Evolutionary conservation across 92 coral and sea anemone genomes (phyloP), one percentile per base, ranked within the genome.

Genomic region (Phenganax stokvisi): DNA sequence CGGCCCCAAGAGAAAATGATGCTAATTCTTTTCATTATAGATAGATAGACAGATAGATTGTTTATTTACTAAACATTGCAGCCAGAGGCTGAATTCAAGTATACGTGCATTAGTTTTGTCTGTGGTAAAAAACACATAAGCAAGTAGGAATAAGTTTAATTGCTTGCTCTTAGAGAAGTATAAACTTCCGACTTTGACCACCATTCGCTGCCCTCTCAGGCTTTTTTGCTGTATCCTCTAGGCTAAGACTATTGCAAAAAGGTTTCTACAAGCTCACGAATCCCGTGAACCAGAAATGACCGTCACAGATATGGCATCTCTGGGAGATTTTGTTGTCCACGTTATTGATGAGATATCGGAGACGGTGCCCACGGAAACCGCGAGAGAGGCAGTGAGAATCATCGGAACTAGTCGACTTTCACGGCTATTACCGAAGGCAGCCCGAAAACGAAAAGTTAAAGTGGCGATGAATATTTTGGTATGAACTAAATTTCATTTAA

Each of bases 361-460:
- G 6, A 56, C 63, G 30, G 78, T 91, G 0, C 60, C 88, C 8
- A 63, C 12, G 12, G 90, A 87, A 55, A 85, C 86, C 16, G 77
- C 85, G 20, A 81, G 84, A 63, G 90, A 88, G 84, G 87, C 96
- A 37, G 89, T 89, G 12, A 75, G 90, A 47, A 88, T 86, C 81
- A 85, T 88, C 15, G 92, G 96, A 79, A 86, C 77, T 15, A 58
- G 87, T 52, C 84, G 75, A 15, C 71, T 86, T 15, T 65, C 31
- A 10, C 81, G 75, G 8, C 67, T 53, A 52, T 72, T 77, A 67
- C 96, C 96, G 53, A 85, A 82, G 37, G 84, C 70, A 53, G 80
- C 72, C 27, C 72, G 85, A 13, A 67, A 66, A 61, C 85, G 52
- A 28, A 91, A 85, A 79, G 61, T 85, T 13, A 77, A 54, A n/a